Percentiles rank a stretch among this genome's conserved stretches.
These are phyloP conservation scores for Graptemys geographica DNA, from an alignment of 2,797 vertebrate species.

Conservation along the genomic window DNA sequence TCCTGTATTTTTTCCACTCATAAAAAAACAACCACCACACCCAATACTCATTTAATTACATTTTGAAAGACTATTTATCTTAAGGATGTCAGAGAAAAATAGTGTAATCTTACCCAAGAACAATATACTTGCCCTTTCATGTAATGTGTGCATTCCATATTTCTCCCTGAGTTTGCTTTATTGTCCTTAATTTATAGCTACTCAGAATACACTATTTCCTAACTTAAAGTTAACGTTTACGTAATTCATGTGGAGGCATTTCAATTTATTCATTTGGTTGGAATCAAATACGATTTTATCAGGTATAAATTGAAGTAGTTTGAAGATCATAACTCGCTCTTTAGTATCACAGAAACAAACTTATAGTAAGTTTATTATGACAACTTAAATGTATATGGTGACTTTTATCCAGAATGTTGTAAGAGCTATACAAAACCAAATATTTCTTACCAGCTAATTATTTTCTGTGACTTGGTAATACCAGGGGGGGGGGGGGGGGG, in stretches of 20 bases:
- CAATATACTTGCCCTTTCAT: neutral
- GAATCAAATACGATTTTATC: neutral
- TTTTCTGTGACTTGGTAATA: constrained; percentile 31
- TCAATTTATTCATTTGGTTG: neutral
- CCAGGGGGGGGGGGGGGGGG: too few species aligned
- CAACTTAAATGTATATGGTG: neutral
- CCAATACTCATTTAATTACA: neutral
- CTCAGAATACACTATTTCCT: neutral
- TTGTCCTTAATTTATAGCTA: neutral
- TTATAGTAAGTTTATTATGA: neutral
- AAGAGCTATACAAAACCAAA: constrained; percentile 14
- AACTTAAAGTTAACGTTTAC: constrained; percentile 8
- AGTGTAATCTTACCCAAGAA: neutral
- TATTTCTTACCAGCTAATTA: constrained; percentile 45
- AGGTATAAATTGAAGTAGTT: neutral
- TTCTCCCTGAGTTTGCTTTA: neutral
- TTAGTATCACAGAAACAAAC: neutral
- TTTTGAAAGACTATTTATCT: neutral
- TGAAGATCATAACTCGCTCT: neutral
- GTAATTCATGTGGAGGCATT: neutral
- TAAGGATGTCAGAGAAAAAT: neutral
- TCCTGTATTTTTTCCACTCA: neutral
- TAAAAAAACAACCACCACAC: neutral
- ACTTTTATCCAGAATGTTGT: neutral
- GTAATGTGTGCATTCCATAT: neutral